Percentiles rank a stretch among this genome's conserved stretches.
Evolutionary conservation across 2,113 vertebrate species (phyloP).

Genomic region (Pseudorasbora parva): DNA sequence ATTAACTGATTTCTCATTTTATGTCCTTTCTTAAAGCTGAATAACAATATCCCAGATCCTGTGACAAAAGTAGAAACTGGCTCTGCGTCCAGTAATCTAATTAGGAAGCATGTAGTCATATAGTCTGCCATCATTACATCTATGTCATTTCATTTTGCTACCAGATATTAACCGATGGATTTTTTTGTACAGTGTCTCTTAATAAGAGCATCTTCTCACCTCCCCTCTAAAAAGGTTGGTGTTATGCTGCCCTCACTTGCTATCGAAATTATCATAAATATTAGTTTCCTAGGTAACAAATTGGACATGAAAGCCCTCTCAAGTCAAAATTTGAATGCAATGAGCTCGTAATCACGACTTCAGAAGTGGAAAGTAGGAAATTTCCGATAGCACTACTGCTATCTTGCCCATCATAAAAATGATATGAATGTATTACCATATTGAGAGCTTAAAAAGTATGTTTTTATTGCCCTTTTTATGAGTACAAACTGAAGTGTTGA

Average conservation of each 20-base stretch:
- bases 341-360: too few relatives aligned
- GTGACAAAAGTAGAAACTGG: background rate
- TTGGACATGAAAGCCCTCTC: too few relatives aligned
- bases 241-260: background rate
- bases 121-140: background rate
- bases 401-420: background rate
- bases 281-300: too few relatives aligned
- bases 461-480: background rate
- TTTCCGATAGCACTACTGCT: background rate
- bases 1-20: background rate
- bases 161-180: conserved; percentile 32
- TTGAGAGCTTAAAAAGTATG: background rate
- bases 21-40: background rate
- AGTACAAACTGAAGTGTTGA: too few relatives aligned
- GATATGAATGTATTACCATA: background rate
- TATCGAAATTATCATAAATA: too few relatives aligned
- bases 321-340: too few relatives aligned
- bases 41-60: background rate
- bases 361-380: too few relatives aligned
- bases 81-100: background rate
- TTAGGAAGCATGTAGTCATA: background rate
- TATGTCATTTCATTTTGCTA: conserved; percentile 35
- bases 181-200: conserved; percentile 13
- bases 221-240: conserved; percentile 16
- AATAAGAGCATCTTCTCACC: conserved; percentile 25